phyloP scores from a whole-genome alignment of 30 jellyfish, hydroid and myxozoan species.

The Aurelia aurita region DNA sequence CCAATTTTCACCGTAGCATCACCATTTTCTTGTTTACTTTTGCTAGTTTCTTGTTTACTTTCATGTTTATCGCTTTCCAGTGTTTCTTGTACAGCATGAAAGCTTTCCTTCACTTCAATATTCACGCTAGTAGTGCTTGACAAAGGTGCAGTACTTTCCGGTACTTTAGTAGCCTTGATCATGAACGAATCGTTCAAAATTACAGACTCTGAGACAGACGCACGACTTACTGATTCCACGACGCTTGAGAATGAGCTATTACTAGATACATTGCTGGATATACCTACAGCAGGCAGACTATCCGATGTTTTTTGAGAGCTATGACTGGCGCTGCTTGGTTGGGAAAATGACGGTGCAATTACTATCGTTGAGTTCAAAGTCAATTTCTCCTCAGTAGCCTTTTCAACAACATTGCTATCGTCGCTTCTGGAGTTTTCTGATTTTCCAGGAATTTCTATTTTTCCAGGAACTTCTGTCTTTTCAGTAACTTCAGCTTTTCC shows the following conservation, averaged over 20 bases:
- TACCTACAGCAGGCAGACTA: neutral
- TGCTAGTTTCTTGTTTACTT: neutral
- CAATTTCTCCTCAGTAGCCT: neutral
- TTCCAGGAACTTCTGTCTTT: neutral
- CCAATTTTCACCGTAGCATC: conserved; percentile 53
- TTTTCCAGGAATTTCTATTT: neutral
- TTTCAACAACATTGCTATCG: neutral
- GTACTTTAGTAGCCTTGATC: conserved; percentile 31
- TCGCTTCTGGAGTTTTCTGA: neutral
- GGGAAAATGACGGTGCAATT: conserved; percentile 61
- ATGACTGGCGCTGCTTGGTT: conserved; percentile 40
- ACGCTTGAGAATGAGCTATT: conserved; percentile 6
- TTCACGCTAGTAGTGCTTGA: neutral
- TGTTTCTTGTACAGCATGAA: conserved; percentile 4
- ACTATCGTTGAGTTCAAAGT: neutral
- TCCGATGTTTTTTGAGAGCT: conserved; percentile 44
- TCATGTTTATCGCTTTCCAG: conserved; percentile 11
- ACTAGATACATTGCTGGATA: neutral
- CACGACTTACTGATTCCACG: conserved; percentile 33
- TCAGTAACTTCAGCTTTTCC: conserved; percentile 64
- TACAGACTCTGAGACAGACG: conserved; percentile 37
- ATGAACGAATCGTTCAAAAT: neutral
- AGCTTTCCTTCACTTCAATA: conserved; percentile 10
- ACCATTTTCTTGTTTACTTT: neutral
- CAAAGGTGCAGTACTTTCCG: neutral